Conservation (phyloP, 2,888 invertebrate species). For the Phorcus lineatus region DNA sequence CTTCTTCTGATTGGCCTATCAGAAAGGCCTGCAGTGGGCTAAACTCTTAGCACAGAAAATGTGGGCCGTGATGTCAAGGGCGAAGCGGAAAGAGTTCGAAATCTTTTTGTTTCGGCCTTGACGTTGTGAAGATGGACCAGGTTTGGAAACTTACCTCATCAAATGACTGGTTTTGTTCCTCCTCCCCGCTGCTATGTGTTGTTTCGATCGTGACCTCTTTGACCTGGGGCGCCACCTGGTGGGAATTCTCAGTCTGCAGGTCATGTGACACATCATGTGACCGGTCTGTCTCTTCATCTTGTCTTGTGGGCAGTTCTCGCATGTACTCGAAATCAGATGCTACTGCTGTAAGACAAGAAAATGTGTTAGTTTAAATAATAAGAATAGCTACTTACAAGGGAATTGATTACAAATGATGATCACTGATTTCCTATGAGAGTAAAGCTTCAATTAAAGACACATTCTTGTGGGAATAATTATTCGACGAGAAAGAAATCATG, state of each 20-base stretch:
- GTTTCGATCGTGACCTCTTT: background rate
- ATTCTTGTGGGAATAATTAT: too few relatives aligned
- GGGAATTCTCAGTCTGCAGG: background rate
- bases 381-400: background rate
- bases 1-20: too few relatives aligned
- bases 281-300: background rate
- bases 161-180: conserved; percentile 26
- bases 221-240: background rate
- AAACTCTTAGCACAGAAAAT: too few relatives aligned
- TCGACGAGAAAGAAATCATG: too few relatives aligned
- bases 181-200: conserved; percentile 14
- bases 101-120: too few relatives aligned
- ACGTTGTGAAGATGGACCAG: background rate
- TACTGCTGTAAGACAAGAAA: conserved; percentile 22
- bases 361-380: background rate
- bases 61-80: too few relatives aligned
- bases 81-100: too few relatives aligned
- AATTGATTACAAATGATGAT: background rate
- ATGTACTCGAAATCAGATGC: conserved; percentile 33
- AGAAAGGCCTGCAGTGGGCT: too few relatives aligned
- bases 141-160: conserved; percentile 24
- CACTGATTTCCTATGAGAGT: too few relatives aligned
- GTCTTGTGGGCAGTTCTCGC: background rate
- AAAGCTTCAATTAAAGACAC: too few relatives aligned
- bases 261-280: background rate